These are phyloP conservation scores for Cirrhinus mrigala DNA, from an alignment of 2,797 vertebrate species.

Conservation along the genomic window DNA sequence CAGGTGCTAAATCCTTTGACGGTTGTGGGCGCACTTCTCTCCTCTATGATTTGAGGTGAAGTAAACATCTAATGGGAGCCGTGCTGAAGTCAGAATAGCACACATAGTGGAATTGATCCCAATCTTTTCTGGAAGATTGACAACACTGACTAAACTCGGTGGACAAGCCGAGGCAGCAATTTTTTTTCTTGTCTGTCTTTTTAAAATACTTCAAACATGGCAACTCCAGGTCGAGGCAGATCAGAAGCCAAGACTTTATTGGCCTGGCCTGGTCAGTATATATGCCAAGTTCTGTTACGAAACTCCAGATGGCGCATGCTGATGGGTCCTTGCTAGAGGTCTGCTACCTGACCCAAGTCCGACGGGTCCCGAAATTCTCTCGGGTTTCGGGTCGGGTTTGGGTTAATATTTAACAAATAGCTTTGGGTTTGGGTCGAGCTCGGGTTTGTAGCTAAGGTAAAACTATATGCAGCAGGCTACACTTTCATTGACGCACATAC, in stretches of 20 bases:
- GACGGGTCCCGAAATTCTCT: no score
- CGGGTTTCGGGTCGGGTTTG: no score
- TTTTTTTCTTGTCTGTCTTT: constrained; percentile 22
- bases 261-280: not conserved
- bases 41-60: constrained; percentile 46
- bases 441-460: no score
- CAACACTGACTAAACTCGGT: constrained; percentile 13
- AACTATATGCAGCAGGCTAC: no score
- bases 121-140: constrained; percentile 52
- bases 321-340: no score
- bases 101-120: constrained; percentile 55
- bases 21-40: constrained; percentile 39
- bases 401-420: no score
- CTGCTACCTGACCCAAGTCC: no score
- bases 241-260: not conserved
- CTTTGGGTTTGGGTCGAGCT: no score
- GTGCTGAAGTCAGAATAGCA: constrained; percentile 53
- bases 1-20: constrained; percentile 45
- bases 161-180: constrained; percentile 7
- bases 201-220: constrained; percentile 6
- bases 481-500: no score
- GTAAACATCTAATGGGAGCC: constrained; percentile 58
- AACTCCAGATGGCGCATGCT: no score
- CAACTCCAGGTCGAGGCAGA: not conserved
- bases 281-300: no score